Evolutionary conservation across 1,140 invertebrate species (phyloP).

Genomic region (Cyclargus thomasi): DNA sequence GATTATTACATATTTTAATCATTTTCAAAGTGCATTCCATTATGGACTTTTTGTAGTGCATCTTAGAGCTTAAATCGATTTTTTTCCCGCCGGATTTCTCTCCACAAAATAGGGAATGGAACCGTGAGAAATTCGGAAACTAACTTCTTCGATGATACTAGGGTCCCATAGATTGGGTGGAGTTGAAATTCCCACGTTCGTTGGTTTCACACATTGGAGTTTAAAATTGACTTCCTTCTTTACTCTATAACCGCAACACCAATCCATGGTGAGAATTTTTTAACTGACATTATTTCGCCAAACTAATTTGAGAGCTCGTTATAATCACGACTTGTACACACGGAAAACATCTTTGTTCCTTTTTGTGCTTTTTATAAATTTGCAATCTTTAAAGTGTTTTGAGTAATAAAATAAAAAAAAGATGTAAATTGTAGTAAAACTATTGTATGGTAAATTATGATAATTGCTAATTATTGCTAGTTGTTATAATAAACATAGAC

Average conservation of each 20-base stretch:
- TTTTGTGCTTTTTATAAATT: too few relatives aligned
- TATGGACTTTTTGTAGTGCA: not conserved
- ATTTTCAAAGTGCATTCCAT: not conserved
- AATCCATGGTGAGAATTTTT: not conserved
- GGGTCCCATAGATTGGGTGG: conserved; percentile 41
- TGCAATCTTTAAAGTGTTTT: too few relatives aligned
- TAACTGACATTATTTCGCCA: conserved; percentile 8
- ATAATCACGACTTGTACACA: too few relatives aligned
- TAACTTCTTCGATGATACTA: conserved; percentile 66
- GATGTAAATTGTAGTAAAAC: too few relatives aligned
- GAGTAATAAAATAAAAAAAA: too few relatives aligned
- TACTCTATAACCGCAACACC: not conserved
- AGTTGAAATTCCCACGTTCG: conserved; percentile 41
- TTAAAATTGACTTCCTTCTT: conserved; percentile 1
- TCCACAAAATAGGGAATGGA: conserved; percentile 41
- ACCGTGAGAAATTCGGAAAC: conserved; percentile 73
- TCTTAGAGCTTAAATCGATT: conserved; percentile 5
- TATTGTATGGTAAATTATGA: too few relatives aligned
- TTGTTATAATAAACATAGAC: too few relatives aligned
- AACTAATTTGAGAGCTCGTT: not conserved
- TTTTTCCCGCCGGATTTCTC: not conserved
- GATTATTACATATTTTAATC: conserved; percentile 9
- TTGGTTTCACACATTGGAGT: conserved; percentile 17
- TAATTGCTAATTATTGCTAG: too few relatives aligned
- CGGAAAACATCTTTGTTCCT: too few relatives aligned